Base-by-base conservation (phyloP, 2,797 vertebrate genomes). In the Atherinosoma microstoma region DNA sequence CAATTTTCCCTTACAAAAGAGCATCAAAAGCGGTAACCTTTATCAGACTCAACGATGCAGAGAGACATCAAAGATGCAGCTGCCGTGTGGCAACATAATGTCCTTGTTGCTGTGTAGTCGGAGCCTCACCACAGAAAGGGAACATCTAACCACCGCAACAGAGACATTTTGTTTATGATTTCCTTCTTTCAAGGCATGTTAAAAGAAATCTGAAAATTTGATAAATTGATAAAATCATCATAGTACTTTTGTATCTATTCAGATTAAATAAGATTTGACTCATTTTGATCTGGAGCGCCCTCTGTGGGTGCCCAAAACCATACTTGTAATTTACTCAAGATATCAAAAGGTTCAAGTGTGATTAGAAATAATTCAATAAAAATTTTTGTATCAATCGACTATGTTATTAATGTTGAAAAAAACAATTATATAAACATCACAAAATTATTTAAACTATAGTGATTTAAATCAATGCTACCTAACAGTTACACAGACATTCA, bases 21-120 rank as follows among this genome's bases (percentile, higher is more conserved):
- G 34, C 72, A 70, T 84, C 68, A 79, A 47, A 69, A 57, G 16
- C 29, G 15, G 64, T 60, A 57, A 78, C 58, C 40, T 62, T 64
- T 40, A 66, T 1, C 22, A 24, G 8, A 62, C 12, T 9, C 12
- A 62, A 22, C 30, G 38, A 73, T 42, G 66, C 60, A 53, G 42
- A 36, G 38, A 78, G 67, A 62, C 49, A 66, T 75, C 29, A 79
- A 42, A 82, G 47, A 67, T 15, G 38, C 58, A 35, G 57, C 16
- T 7, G 20, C 54, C 8, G 12, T n/a, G 56, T 49, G 15, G 30
- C 36, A 34, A 32, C 54, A 27, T 34, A 20, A 15, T 47, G 32
- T 27, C 45, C 34, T 30, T 51, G 11, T 24, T 62, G 49, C 49
- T 24, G 32, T 30, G 40, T 1, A 42, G 40, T 42, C 40, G 2